These are phyloP conservation scores for Altica lythri DNA, from an alignment of 2,888 invertebrate species.

Conservation along the genomic window DNA sequence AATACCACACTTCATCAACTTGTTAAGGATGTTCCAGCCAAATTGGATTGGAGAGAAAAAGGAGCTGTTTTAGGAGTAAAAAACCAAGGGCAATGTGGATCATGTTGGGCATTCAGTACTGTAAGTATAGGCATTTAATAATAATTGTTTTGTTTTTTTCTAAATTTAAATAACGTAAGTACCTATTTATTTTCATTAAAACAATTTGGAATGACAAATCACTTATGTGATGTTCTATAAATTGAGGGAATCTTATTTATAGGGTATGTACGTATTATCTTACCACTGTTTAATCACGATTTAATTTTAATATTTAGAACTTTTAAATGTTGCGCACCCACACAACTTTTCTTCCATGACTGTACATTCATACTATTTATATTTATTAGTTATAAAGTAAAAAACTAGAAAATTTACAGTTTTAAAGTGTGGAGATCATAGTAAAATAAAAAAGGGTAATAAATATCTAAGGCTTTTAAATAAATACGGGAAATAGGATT, in stretches of 20 bases:
- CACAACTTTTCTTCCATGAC: no score
- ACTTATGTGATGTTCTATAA: not conserved
- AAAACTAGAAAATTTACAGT: not conserved
- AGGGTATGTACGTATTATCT: not conserved
- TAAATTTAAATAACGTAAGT: not conserved
- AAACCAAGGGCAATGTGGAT: slow-evolving; percentile 64
- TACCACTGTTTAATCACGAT: not conserved
- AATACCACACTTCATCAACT: not conserved
- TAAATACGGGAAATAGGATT: no score
- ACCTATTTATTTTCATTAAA: not conserved
- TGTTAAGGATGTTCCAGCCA: not conserved
- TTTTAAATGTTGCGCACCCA: not conserved
- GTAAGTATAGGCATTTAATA: slow-evolving; percentile 49
- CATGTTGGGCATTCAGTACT: slow-evolving; percentile 70
- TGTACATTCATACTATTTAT: not conserved
- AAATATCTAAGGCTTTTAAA: no score
- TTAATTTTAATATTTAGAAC: not conserved
- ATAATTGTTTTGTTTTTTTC: not conserved
- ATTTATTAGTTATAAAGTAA: not conserved
- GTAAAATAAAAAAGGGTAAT: not conserved
- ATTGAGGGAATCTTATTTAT: not conserved
- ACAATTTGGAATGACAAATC: not conserved
- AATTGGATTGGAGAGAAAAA: slow-evolving; percentile 60
- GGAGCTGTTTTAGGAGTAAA: slow-evolving; percentile 63
- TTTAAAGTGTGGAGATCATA: not conserved